A percentile compares a stretch with the other conserved stretches of the same genome.
Evolutionary conservation across 2,888 invertebrate species (phyloP).

Genomic region (Protonemura montana): DNA sequence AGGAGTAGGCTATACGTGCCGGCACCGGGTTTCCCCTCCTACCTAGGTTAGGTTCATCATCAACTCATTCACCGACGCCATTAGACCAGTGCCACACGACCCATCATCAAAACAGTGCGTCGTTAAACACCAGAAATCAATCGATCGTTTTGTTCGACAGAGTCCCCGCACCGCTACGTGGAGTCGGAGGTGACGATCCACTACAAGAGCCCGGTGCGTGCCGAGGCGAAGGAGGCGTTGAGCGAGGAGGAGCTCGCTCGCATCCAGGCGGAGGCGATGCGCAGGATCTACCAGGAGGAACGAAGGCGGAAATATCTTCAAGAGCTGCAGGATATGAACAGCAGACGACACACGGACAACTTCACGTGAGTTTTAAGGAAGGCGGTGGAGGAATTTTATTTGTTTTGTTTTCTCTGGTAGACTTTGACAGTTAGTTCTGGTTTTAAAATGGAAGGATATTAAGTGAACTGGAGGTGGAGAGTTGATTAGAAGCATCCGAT

Average conservation of each 20-base stretch:
- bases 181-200: conserved; percentile 95
- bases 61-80: too few species aligned
- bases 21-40: too few species aligned
- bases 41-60: too few species aligned
- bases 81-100: too few species aligned
- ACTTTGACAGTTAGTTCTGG: too few species aligned
- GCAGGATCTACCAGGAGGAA: conserved; percentile 88
- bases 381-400: too few species aligned
- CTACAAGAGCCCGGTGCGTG: conserved; percentile 87
- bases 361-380: conserved; percentile 70
- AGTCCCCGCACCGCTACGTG: conserved; percentile 87
- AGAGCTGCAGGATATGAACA: conserved; percentile 93
- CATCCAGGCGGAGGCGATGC: conserved; percentile 90
- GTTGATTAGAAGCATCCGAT: too few species aligned
- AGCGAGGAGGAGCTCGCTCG: conserved; percentile 87
- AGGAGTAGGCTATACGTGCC: too few species aligned
- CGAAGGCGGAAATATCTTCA: conserved; percentile 88
- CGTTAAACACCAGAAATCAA: neutral
- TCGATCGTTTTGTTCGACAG: conserved; percentile 61
- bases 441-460: too few species aligned
- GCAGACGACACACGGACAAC: conserved; percentile 91
- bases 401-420: too few species aligned
- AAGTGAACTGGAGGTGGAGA: too few species aligned
- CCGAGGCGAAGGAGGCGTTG: conserved; percentile 80
- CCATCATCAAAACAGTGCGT: neutral